Evolutionary conservation across 2,888 invertebrate species (phyloP).

Genomic region (Drosophila picticornis): DNA sequence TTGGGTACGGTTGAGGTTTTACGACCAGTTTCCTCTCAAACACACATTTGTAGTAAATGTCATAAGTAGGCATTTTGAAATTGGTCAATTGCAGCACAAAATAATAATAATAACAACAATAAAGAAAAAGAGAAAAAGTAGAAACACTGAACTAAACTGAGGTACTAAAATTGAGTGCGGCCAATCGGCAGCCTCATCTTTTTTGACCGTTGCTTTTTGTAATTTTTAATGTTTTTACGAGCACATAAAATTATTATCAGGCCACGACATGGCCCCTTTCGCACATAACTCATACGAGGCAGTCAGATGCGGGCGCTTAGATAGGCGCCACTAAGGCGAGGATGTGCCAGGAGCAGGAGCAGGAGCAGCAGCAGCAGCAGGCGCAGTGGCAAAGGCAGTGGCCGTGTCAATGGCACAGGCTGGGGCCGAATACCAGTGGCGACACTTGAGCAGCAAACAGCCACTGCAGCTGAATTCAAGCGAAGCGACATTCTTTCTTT

Average conservation of each 20-base stretch:
- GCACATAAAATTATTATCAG: slow-evolving; percentile 73
- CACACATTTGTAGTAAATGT: slow-evolving; percentile 43
- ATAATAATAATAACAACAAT: slow-evolving; percentile 25
- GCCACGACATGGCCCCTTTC: slow-evolving; percentile 18
- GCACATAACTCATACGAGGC: slow-evolving; percentile 65
- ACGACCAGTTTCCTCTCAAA: slow-evolving; percentile 22
- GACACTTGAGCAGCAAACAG: slow-evolving; percentile 55
- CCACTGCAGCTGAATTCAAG: slow-evolving; percentile 59
- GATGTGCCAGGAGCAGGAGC: slow-evolving; percentile 19
- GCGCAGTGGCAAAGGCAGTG: slow-evolving; percentile 31
- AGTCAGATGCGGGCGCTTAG: slow-evolving; percentile 58
- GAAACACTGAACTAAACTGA: background rate
- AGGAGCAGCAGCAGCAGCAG: slow-evolving; percentile 10
- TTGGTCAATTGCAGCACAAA: slow-evolving; percentile 55
- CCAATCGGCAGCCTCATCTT: slow-evolving; percentile 30
- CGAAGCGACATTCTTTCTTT: slow-evolving; percentile 63
- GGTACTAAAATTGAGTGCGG: slow-evolving; percentile 25
- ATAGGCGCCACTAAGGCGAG: slow-evolving; percentile 60
- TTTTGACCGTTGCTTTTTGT: slow-evolving; percentile 36
- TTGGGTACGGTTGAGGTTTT: slow-evolving; percentile 34
- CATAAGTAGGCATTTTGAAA: slow-evolving; percentile 47
- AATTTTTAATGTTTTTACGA: slow-evolving; percentile 76
- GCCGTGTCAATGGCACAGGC: slow-evolving; percentile 20
- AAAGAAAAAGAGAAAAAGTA: background rate
- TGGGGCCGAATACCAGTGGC: slow-evolving; percentile 23